phyloP scores from a whole-genome alignment of 2,888 invertebrate species.

The Cyrtodaria siliqua region DNA sequence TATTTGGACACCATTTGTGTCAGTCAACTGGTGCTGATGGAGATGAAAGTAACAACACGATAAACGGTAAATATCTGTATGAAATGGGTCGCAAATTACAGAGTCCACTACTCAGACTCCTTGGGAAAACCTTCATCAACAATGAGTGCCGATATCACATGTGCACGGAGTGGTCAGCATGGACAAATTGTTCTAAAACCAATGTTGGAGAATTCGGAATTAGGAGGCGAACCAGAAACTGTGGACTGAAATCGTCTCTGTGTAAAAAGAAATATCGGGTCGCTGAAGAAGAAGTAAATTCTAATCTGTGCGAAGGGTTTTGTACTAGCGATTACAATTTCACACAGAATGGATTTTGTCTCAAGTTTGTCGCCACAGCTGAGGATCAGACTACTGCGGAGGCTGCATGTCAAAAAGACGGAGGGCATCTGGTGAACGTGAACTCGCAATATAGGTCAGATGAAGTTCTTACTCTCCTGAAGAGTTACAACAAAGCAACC shows the following conservation, averaged over 20 bases:
- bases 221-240: not conserved
- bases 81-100: not conserved
- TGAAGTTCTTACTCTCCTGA: not conserved
- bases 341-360: conserved; percentile 16
- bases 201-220: not conserved
- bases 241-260: not conserved
- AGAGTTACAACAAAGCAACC: not conserved
- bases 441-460: conserved; percentile 4
- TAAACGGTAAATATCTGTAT: not conserved
- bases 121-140: not conserved
- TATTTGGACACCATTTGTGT: no score
- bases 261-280: not conserved
- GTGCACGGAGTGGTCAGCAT: conserved; percentile 3
- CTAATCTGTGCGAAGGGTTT: conserved; percentile 18
- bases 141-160: not conserved
- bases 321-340: conserved; percentile 12
- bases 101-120: not conserved
- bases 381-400: not conserved
- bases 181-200: not conserved
- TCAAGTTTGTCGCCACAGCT: not conserved
- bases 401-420: conserved; percentile 11
- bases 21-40: no score
- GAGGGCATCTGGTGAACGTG: conserved; percentile 18
- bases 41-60: no score
- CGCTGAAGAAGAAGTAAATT: not conserved